A percentile compares a stretch with the other conserved stretches of the same genome.
Evolutionary conservation across 2,113 vertebrate species (phyloP).

Genomic region (Chaenocephalus aceratus): DNA sequence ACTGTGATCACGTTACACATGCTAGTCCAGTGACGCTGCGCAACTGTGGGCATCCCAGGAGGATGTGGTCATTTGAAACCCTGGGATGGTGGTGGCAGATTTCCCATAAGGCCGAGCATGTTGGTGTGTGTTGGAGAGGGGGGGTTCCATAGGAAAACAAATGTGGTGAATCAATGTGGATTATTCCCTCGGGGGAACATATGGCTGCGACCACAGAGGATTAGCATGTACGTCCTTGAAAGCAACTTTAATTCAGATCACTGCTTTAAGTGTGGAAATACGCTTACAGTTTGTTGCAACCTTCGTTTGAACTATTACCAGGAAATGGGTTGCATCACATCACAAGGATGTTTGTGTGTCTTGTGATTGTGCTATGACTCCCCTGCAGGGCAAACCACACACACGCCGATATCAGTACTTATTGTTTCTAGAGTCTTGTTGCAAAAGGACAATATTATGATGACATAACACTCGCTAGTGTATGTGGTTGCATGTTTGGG

Average conservation of each 20-base stretch:
- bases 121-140: constrained; percentile 15
- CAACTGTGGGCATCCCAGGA: constrained; percentile 44
- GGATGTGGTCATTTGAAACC: constrained; percentile 63
- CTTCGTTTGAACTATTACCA: background rate
- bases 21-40: background rate
- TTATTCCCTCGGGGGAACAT: constrained; percentile 24
- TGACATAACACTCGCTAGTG: background rate
- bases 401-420: background rate
- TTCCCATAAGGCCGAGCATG: constrained; percentile 58
- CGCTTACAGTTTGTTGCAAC: background rate
- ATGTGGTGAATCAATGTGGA: constrained; percentile 52
- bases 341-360: background rate
- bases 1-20: constrained; percentile 29
- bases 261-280: background rate
- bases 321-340: constrained; percentile 1
- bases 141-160: constrained; percentile 63
- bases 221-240: background rate
- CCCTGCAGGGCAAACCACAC: background rate
- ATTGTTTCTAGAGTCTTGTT: constrained; percentile 20
- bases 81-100: constrained; percentile 16
- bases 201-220: constrained; percentile 25
- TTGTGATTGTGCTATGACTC: background rate
- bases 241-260: constrained; percentile 21
- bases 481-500: constrained; percentile 5
- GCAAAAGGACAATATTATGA: background rate